A percentile compares a stretch with the other conserved stretches of the same genome.
phyloP scores from a whole-genome alignment of 2,888 invertebrate genomes.

The Parnassius apollo region DNA sequence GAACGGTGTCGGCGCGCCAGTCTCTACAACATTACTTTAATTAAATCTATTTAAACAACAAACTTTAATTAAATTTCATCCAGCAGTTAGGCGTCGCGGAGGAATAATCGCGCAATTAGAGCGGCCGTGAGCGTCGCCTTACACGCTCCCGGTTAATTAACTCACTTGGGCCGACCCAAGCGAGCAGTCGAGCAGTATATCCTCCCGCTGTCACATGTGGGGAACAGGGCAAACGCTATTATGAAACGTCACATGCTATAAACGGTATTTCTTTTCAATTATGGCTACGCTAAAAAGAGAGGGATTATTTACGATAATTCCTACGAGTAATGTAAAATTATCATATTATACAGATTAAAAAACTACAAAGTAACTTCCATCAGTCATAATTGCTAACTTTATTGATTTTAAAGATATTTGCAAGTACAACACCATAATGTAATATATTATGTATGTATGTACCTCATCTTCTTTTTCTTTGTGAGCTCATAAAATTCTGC shows the following conservation, averaged over 20 bases:
- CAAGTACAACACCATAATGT: no score
- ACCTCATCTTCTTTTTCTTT: no score
- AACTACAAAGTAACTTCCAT: no score
- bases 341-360: no score
- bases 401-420: no score
- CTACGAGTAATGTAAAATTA: no score
- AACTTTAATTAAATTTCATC: constrained; percentile 83
- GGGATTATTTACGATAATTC: no score
- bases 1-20: constrained; percentile 62
- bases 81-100: constrained; percentile 81
- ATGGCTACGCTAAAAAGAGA: neutral
- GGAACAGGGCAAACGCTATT: constrained; percentile 16
- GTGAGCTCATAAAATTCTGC: no score
- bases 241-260: constrained; percentile 21
- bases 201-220: constrained; percentile 24
- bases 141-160: constrained; percentile 80
- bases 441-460: no score
- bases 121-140: constrained; percentile 80
- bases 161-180: constrained; percentile 63
- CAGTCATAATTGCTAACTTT: no score
- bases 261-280: constrained; percentile 3
- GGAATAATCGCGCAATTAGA: constrained; percentile 82
- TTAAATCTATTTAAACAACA: constrained; percentile 83
- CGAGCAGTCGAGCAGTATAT: constrained; percentile 20
- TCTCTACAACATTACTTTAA: constrained; percentile 79